These are phyloP conservation scores for Boloria euphrosyne DNA, from an alignment of 2,888 invertebrate species.

Conservation along the genomic window DNA sequence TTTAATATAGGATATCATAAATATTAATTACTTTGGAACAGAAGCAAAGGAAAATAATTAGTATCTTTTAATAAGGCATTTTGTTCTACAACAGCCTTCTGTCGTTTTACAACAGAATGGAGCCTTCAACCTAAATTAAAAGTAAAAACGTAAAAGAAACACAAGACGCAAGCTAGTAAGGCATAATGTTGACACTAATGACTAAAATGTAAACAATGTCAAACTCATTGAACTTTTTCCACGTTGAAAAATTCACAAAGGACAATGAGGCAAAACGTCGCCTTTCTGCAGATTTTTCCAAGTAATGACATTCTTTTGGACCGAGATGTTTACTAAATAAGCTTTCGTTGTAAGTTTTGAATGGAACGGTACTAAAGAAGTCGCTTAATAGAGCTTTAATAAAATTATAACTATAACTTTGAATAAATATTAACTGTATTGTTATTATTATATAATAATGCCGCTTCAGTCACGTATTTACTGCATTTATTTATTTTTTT, in stretches of 20 bases:
- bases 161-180: not conserved
- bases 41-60: too few species aligned
- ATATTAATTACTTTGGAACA: too few species aligned
- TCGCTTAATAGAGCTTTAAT: not conserved
- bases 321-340: slow-evolving; percentile 8
- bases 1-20: too few species aligned
- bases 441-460: too few species aligned
- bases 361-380: not conserved
- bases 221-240: slow-evolving; percentile 2
- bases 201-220: slow-evolving; percentile 10
- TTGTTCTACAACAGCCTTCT: too few species aligned
- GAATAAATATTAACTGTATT: too few species aligned
- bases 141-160: not conserved
- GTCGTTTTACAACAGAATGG: too few species aligned
- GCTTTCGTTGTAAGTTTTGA: not conserved
- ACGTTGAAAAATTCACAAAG: slow-evolving; percentile 1
- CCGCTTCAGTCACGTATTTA: too few species aligned
- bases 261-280: slow-evolving; percentile 7
- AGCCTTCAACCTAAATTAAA: not conserved
- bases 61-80: too few species aligned
- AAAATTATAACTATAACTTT: too few species aligned
- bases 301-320: slow-evolving; percentile 6
- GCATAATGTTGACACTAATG: slow-evolving; percentile 9
- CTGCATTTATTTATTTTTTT: too few species aligned
- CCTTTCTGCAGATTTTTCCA: not conserved